Base-by-base conservation (phyloP, 2,888 invertebrate genomes). In the Sturmia bella region DNA sequence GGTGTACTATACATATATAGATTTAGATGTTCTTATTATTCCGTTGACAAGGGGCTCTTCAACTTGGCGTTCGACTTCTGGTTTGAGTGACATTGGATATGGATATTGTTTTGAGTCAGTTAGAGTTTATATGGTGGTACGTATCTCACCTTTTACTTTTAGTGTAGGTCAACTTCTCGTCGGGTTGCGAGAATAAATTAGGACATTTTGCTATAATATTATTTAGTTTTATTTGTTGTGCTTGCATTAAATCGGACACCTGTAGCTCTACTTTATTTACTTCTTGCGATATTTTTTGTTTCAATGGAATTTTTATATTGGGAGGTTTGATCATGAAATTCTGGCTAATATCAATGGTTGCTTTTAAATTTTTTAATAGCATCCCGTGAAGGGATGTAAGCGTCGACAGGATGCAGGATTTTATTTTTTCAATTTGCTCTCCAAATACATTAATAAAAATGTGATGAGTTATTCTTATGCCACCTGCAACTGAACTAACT, bases 121-220 rank as follows among this genome's bases (percentile, higher is more conserved):
- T n/a, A n/a, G n/a, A n/a, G n/a, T n/a, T n/a, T n/a, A n/a, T 17
- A 37, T 56, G 11, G 15, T 57, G 15, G 37, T 57, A 37, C 41
- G 39, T 3, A 41, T 59, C 41, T 59, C 57, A 6, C 41, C 21
- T 59, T 59, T n/a, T 7, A 59, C 41, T 24, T 52, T 7, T 52
- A 24, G 24, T 52, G 6, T 24, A 52, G 1, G 52, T 27, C 4
- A 54, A 9, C 7, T n/a, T 24, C 6, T 54, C 15, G 15, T 54
- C 15, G 2, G 54, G 54, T n/a, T 54, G 27, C 0, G 27, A 32
- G 32, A 54, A 54, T 9, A 54, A 54, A n/a, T 2, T 4, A 54
- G n/a, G 54, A 27, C n/a, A 54, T 12, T 52, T 24, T 24, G 11
- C 24, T 3, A 52, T 52, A 13, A 52, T 52, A 3, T 57, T 57